phyloP scores from a whole-genome alignment of 2,113 vertebrate species.

The Turnix velox region DNA sequence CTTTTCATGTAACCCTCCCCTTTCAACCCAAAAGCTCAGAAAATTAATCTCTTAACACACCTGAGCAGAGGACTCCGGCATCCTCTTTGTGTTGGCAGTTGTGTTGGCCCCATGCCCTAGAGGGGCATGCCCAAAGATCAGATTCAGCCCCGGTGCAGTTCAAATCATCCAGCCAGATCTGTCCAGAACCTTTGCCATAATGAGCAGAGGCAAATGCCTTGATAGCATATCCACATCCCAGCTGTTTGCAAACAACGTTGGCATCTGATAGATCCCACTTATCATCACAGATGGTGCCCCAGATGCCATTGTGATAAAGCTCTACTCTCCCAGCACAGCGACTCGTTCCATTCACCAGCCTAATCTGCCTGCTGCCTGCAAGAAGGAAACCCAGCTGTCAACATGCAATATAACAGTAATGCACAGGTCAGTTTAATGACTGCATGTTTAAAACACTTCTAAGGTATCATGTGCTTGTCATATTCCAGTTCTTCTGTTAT shows the following conservation, averaged over 20 bases:
- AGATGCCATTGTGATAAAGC: slow-evolving; percentile 60
- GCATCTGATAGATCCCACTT: slow-evolving; percentile 71
- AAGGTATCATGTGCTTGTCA: neutral
- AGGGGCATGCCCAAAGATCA: slow-evolving; percentile 65
- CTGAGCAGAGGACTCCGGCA: slow-evolving; percentile 59
- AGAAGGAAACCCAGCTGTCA: neutral
- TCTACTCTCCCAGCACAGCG: slow-evolving; percentile 73
- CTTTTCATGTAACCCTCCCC: neutral
- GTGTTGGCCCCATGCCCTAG: slow-evolving; percentile 52
- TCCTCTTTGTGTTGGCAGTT: slow-evolving; percentile 59
- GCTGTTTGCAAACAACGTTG: slow-evolving; percentile 68
- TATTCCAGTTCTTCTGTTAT: neutral
- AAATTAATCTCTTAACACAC: neutral
- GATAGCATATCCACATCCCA: slow-evolving; percentile 70
- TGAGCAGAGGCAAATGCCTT: slow-evolving; percentile 53
- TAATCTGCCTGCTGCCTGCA: slow-evolving; percentile 58
- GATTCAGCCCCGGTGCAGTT: slow-evolving; percentile 68
- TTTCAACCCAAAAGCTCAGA: neutral
- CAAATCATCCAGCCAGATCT: slow-evolving; percentile 69
- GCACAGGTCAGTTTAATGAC: neutral
- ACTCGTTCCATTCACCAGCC: slow-evolving; percentile 55
- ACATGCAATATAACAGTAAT: neutral
- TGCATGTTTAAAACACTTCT: neutral
- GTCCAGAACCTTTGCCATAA: slow-evolving; percentile 65
- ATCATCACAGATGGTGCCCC: slow-evolving; percentile 75